Base-by-base conservation (phyloP, 2,888 invertebrate genomes). In the Cyaniris semiargus region DNA sequence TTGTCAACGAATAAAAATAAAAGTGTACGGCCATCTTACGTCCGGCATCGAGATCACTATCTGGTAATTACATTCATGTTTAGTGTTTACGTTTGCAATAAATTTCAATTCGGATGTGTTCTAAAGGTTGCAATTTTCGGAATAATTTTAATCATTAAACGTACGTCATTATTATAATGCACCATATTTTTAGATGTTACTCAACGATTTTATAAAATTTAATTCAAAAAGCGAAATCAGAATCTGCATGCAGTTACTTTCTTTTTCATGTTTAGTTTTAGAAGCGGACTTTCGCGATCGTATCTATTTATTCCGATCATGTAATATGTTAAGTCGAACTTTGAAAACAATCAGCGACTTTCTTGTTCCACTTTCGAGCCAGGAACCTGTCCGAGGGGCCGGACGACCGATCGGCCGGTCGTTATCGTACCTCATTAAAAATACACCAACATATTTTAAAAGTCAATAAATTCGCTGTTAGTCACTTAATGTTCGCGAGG, bases 21-120 rank as follows among this genome's bases (percentile, higher is more conserved):
- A 72, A 44, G 38, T 71, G 8, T 44, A 8, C 53, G 74, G 31
- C 74, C 53, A 82, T 83, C 83, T 81, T 81, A 82, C 81, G 81
- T 80, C 81, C 78, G 81, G 78, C 80, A 80, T 77, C 77, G 78
- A 80, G 84, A 85, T 85, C 83, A 78, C 74, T 80, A 84, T 86
- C 83, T 84, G 81, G 81, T 81, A 79, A 84, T 84, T 82, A 83
- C 80, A 80, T 81, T 79, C 78, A 81, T 79, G 80, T 83, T 81
- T 81, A 79, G 75, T 75, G 76, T 80, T 79, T 78, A 78, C 80
- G 79, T 81, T 78, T 48, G 56, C 34, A 18, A 72, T 76, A 56
- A 76, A 76, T 74, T 74, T 27, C 15, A 38, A 74, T 74, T 74
- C 44, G 74, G 27, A 74, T 71, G 21, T 21, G 38, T 71, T 27